These are phyloP conservation scores for Drosophila parvula DNA, from an alignment of 1,140 invertebrate species.

Conservation along the genomic window DNA sequence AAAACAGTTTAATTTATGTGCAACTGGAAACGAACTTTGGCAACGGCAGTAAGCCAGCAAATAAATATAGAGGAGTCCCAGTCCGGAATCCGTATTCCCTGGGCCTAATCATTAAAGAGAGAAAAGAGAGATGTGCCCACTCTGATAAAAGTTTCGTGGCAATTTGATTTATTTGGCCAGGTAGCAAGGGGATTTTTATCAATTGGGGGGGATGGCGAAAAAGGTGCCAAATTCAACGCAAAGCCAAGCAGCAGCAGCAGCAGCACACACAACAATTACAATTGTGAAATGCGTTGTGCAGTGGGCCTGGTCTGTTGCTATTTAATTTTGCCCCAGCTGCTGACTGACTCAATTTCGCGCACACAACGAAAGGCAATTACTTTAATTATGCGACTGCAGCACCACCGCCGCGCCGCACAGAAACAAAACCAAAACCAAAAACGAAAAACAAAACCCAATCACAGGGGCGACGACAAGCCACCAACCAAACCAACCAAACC, in stretches of 20 bases:
- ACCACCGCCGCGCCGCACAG: conserved; percentile 14
- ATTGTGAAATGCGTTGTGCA: conserved; percentile 61
- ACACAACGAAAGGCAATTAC: conserved; percentile 67
- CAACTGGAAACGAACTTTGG: conserved; percentile 7
- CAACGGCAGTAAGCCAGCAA: conserved; percentile 2
- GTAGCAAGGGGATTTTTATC: conserved; percentile 33
- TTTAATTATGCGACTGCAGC: conserved; percentile 64
- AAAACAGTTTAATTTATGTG: conserved; percentile 40
- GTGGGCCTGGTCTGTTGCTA: conserved; percentile 42
- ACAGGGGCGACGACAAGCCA: conserved; percentile 55
- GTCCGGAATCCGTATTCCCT: conserved; percentile 4
- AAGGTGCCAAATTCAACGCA: conserved; percentile 54
- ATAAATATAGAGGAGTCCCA: conserved; percentile 1
- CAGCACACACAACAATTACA: conserved; percentile 46
- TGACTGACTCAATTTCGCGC: conserved; percentile 60
- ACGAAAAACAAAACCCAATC: conserved; percentile 52
- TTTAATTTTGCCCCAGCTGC: conserved; percentile 60
- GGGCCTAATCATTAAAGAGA: conserved; percentile 32
- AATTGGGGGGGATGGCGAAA: conserved; percentile 15
- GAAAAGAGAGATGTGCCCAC: conserved; percentile 24
- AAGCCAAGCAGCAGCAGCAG: background rate
- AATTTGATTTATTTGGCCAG: conserved; percentile 53
- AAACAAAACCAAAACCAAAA: conserved; percentile 36
- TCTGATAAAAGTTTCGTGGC: conserved; percentile 40
- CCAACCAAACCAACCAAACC: conserved; percentile 26